A percentile compares a stretch with the other conserved stretches of the same genome.
phyloP scores from a whole-genome alignment of 2,797 vertebrate genomes.

The Miichthys miiuy region DNA sequence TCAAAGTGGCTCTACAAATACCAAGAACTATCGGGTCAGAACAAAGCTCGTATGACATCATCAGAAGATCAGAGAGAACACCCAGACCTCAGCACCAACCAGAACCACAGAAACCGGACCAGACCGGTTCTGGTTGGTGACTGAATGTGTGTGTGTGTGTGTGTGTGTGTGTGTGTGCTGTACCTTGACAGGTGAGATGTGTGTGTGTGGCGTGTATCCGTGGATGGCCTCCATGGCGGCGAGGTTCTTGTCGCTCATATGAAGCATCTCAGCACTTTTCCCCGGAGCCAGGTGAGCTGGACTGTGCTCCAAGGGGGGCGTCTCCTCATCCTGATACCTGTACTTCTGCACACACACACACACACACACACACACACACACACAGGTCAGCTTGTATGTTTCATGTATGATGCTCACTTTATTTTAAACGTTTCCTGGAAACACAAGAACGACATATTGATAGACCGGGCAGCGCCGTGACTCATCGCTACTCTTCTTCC shows the following conservation, averaged over 20 bases:
- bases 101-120: too few relatives aligned
- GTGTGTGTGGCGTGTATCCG: constrained; percentile 92
- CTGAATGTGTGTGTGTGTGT: constrained; percentile 59
- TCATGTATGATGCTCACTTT: neutral
- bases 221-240: constrained; percentile 92
- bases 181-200: constrained; percentile 96
- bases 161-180: constrained; percentile 67
- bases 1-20: too few relatives aligned
- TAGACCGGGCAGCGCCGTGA: constrained; percentile 69
- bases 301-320: constrained; percentile 97
- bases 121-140: too few relatives aligned
- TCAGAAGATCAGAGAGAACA: too few relatives aligned
- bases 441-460: too few relatives aligned
- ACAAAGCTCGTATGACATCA: too few relatives aligned
- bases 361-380: constrained; percentile 29
- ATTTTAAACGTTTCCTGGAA: neutral
- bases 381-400: constrained; percentile 1
- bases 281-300: constrained; percentile 94
- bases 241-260: constrained; percentile 94
- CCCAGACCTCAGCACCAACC: too few relatives aligned
- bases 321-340: constrained; percentile 99
- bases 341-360: constrained; percentile 88
- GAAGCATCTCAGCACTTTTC: constrained; percentile 94
- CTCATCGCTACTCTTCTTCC: constrained; percentile 71
- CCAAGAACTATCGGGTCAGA: too few relatives aligned